Evolutionary conservation across 2,113 vertebrate genomes (phyloP).

Genomic region (Psittacula cyanocephala): DNA sequence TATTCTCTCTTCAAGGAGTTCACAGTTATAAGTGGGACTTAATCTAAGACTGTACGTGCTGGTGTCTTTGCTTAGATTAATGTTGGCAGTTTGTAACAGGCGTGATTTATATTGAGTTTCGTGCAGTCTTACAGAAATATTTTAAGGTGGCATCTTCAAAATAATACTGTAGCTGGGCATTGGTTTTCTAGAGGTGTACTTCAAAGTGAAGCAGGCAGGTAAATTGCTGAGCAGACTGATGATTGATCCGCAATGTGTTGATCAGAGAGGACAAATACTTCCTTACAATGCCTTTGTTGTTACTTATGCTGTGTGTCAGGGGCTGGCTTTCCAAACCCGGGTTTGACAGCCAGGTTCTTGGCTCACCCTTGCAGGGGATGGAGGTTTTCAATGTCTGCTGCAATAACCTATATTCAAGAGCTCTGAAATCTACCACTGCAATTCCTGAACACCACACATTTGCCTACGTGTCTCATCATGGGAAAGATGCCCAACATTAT

Average conservation of each 20-base stretch:
- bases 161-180: not conserved
- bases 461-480: not conserved
- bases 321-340: not conserved
- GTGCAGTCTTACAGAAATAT: not conserved
- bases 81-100: not conserved
- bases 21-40: conserved; percentile 26
- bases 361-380: not conserved
- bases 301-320: not conserved
- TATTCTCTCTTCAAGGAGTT: conserved; percentile 58
- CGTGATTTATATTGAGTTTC: not conserved
- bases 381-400: not conserved
- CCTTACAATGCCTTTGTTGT: not conserved
- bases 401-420: not conserved
- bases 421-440: conserved; percentile 2
- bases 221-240: not conserved
- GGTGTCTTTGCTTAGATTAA: conserved; percentile 37
- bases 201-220: not conserved
- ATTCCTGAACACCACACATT: not conserved
- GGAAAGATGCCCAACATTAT: not conserved
- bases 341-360: not conserved
- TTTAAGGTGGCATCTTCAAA: not conserved
- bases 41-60: conserved; percentile 13
- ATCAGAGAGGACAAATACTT: not conserved
- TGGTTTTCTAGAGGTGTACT: not conserved
- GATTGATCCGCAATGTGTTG: not conserved